Base-by-base conservation (phyloP, 2,113 vertebrate species). In the Oenanthe melanoleuca region DNA sequence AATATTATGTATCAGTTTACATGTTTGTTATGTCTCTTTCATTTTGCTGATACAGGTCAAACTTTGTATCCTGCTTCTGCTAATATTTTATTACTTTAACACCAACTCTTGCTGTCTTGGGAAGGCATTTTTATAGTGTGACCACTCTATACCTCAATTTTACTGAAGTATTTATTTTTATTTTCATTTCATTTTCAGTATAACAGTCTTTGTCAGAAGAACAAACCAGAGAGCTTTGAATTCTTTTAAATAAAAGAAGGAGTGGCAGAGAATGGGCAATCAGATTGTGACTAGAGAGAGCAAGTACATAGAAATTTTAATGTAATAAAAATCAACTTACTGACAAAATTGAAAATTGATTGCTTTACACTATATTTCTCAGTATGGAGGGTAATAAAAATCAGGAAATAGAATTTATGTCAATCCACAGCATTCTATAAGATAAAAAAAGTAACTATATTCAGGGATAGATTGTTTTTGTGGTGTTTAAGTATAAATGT, bases 341-440 rank as follows among this genome's bases (percentile, higher is more conserved):
- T 38, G 22, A 40, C 10, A 78, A 70, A 85, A 81, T 24, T 44
- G 22, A 64, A 78, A 49, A 61, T 34, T 57, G 9, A 61, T 66
- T 79, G 18, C 4, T 80, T 90, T 88, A 42, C 52, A 70, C 4
- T 49, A 2, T 69, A n/a, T 63, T 64, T 93, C 44, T 23, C 29
- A 75, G 26, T 40, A 34, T 28, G 3, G 0, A 0, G 2, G 5
- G 2, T 29, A 66, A 74, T 17, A 57, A 65, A 45, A 80, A 29
- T 64, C 26, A 73, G 16, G 15, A 77, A 80, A 77, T 38, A 37
- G 8, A 44, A n/a, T 34, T 34, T 44, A 56, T 34, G 6, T 37
- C 72, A 45, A 87, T 84, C 4, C 10, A 67, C 9, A n/a, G 3
- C 42, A 7, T 23, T 73, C 26, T 85, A 11, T 60, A 55, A 12